Evolutionary conservation across 2,797 vertebrate species (phyloP).

Genomic region (Epinephelus coioides): DNA sequence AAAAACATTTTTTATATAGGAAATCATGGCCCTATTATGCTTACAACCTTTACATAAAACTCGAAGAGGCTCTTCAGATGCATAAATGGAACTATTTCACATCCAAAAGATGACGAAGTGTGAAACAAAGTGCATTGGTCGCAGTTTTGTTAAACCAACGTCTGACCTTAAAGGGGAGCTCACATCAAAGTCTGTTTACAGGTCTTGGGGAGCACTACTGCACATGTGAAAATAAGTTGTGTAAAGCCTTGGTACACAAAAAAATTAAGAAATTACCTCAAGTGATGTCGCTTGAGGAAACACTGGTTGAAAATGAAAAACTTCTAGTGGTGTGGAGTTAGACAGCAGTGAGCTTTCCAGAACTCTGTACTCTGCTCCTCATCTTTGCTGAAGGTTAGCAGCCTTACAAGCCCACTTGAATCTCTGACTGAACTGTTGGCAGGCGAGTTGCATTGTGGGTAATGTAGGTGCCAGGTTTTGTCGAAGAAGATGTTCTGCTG

Average conservation of each 20-base stretch:
- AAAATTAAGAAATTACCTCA: no score
- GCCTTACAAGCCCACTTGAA: neutral
- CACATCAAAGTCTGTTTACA: neutral
- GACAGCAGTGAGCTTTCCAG: neutral
- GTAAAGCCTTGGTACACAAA: neutral
- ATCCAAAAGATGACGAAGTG: neutral
- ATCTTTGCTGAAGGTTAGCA: neutral
- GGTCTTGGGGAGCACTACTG: neutral
- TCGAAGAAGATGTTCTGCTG: neutral
- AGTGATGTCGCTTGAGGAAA: neutral
- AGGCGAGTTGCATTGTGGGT: neutral
- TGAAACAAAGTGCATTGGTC: neutral
- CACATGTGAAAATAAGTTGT: neutral
- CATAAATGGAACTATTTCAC: neutral
- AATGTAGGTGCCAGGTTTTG: neutral
- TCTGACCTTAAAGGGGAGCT: neutral
- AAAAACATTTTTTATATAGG: neutral
- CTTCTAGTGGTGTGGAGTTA: neutral
- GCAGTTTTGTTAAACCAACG: neutral
- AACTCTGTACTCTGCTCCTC: neutral
- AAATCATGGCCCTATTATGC: neutral
- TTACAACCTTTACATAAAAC: constrained; percentile 2
- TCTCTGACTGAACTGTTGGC: no score
- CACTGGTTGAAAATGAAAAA: neutral
- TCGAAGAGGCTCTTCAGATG: neutral